Evolutionary conservation across 2,888 invertebrate genomes (phyloP), one percentile per base, ranked within the genome.

Genomic region (Lepidochitona cinerea): DNA sequence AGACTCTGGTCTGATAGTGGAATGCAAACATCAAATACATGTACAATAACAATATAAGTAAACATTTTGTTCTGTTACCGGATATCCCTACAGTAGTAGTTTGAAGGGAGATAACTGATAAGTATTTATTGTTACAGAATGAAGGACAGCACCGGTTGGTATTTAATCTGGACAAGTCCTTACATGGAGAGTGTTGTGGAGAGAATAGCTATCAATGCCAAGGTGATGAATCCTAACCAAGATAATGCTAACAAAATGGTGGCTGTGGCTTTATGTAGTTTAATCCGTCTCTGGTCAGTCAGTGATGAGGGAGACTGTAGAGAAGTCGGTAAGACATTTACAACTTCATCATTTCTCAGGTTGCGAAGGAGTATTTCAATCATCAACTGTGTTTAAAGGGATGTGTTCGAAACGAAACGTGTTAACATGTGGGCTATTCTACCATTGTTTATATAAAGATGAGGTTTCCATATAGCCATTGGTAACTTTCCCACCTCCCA

Each of bases 111-210:
- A n/a, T n/a, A 41, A 41, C 12, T 41, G n/a, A 41, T 41, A 14
- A 41, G n/a, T 41, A 41, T n/a, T n/a, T n/a, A n/a, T n/a, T n/a
- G 59, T 81, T 85, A 64, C 78, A 93, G 98, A 88, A 93, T 98
- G 87, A 98, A 97, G 91, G 98, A 99, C 91, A 96, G 97, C 0
- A 96, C 96, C 81, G 98, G 98, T 6, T 99, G 98, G 98, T 97
- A 97, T 88, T 94, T 96, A 85, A 95, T 96, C 12, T 98, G 98
- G 92, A 97, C 96, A 72, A 97, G 97, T 79, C 96, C 97, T 0
- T 95, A 96, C 78, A 95, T 98, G 87, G 97, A 97, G 84, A 94
- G 94, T 2, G 93, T 94, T 14, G 96, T 99, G 83, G 97, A 97
- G 89, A 93, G 97, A 74, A 95, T 98, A 83, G 98, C 98, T 0